Evolutionary conservation across 1,140 invertebrate species (phyloP).

Genomic region (Papilio glaucus): DNA sequence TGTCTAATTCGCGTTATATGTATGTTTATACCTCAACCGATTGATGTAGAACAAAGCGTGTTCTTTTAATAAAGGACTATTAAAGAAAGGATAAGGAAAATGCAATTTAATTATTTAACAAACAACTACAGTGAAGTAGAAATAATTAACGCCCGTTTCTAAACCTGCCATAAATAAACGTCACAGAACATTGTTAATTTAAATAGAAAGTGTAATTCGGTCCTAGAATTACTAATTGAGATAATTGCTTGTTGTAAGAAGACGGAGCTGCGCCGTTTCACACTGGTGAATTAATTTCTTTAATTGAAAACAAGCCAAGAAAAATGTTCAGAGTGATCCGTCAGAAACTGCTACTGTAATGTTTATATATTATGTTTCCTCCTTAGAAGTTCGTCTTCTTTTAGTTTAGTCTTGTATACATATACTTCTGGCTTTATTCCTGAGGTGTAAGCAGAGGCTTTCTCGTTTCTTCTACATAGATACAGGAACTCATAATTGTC

Average conservation of each 20-base stretch:
- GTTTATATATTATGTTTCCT: neutral
- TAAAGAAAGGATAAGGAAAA: neutral
- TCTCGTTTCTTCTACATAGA: too few relatives aligned
- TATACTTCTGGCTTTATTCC: too few relatives aligned
- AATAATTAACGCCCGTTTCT: neutral
- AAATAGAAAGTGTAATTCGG: conserved; percentile 19
- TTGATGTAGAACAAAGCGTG: neutral
- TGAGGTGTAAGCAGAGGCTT: too few relatives aligned
- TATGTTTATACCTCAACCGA: too few relatives aligned
- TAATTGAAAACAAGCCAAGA: conserved; percentile 21
- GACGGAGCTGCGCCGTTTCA: neutral
- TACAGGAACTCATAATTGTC: too few relatives aligned
- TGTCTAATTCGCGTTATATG: too few relatives aligned
- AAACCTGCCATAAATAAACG: conserved; percentile 16
- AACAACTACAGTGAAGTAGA: neutral
- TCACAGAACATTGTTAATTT: conserved; percentile 18
- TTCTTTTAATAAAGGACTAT: neutral
- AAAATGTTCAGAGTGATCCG: neutral
- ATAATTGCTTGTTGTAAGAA: conserved; percentile 20
- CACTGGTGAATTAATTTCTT: conserved; percentile 2
- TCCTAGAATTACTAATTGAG: conserved; percentile 22
- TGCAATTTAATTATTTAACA: neutral
- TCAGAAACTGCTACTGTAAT: neutral
- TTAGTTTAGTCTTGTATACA: too few relatives aligned
- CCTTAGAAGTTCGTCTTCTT: too few relatives aligned